Percentiles rank a stretch among this genome's conserved stretches.
Evolutionary conservation across 2,888 invertebrate genomes (phyloP).

Genomic region (Cartodere bifasciata): DNA sequence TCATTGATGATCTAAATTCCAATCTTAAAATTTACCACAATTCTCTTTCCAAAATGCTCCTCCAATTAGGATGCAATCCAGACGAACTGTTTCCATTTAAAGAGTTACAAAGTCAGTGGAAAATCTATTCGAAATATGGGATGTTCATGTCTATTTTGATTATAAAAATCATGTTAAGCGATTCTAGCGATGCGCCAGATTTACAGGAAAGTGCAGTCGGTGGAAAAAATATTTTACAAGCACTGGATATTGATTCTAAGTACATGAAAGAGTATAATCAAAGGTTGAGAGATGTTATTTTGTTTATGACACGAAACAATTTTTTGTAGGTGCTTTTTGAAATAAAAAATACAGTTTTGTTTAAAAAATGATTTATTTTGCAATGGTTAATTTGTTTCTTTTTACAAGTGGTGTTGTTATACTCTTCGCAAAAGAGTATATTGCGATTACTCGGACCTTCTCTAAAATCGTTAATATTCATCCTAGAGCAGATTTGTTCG

Average conservation of each 20-base stretch:
- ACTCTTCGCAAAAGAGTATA: too few species aligned
- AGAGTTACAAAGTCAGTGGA: conserved; percentile 10
- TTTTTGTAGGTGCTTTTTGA: too few species aligned
- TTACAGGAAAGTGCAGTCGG: conserved; percentile 6
- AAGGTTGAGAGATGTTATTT: conserved; percentile 9
- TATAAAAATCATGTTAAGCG: conserved; percentile 10
- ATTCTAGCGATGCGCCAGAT: conserved; percentile 13
- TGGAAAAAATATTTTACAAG: conserved; percentile 7
- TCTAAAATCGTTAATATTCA: too few species aligned
- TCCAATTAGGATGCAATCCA: conserved; percentile 18
- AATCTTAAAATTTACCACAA: conserved; percentile 21
- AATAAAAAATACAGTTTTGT: too few species aligned
- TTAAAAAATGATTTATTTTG: too few species aligned
- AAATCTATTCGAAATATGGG: conserved; percentile 11
- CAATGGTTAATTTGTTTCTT: too few species aligned
- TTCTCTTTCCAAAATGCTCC: conserved; percentile 15
- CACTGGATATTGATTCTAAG: conserved; percentile 8
- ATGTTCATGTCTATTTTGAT: conserved; percentile 10
- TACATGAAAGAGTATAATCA: conserved; percentile 10
- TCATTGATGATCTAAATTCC: conserved; percentile 16
- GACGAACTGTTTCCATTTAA: conserved; percentile 16
- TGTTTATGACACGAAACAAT: conserved; percentile 8
- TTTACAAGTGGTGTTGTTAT: too few species aligned
- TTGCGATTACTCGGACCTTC: too few species aligned
- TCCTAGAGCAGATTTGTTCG: too few species aligned